Evolutionary conservation across 2,888 invertebrate species (phyloP), one percentile per base, ranked within the genome.

Genomic region (Panopea generosa): DNA sequence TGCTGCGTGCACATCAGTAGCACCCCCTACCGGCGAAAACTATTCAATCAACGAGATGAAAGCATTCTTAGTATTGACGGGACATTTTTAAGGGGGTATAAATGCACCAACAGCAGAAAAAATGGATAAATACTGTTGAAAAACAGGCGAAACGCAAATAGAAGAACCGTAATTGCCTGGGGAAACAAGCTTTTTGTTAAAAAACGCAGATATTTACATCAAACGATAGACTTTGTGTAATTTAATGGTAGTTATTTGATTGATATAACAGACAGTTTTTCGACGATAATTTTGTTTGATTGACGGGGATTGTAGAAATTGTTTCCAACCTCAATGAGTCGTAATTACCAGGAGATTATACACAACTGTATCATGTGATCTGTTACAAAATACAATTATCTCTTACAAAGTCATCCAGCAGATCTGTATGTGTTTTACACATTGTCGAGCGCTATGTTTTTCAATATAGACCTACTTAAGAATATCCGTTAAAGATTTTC

Each of bases 161-260:
- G 60, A 50, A 61, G 29, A 57, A 60, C 65, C 50, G 61, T 63
- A 68, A 77, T 72, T 56, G 66, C 72, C 69, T 24, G 40, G 56
- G 55, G 72, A 72, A 73, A 65, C 68, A 68, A 63, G 59, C 59
- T 62, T 78, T 74, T 78, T 74, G 66, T 66, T 62, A 59, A 70
- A 67, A 74, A 67, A 56, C 74, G 62, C 67, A 74, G 78, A 74
- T 78, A 70, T 71, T 70, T 60, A 78, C 78, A 67, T 78, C 78
- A 78, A 78, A 78, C 62, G 78, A 67, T 65, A 33, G 67, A 59
- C 62, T 53, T 67, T 56, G 57, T 63, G 78, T 70, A 78, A 78
- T 78, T 78, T 78, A 74, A 78, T 71, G 78, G 78, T 74, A 78
- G 74, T 78, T 78, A 71, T 62, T 74, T 78, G 78, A 78, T 78